Evolutionary conservation across 2,797 vertebrate genomes (phyloP), one percentile per base, ranked within the genome.

Genomic region (Acipenser oxyrinchus): DNA sequence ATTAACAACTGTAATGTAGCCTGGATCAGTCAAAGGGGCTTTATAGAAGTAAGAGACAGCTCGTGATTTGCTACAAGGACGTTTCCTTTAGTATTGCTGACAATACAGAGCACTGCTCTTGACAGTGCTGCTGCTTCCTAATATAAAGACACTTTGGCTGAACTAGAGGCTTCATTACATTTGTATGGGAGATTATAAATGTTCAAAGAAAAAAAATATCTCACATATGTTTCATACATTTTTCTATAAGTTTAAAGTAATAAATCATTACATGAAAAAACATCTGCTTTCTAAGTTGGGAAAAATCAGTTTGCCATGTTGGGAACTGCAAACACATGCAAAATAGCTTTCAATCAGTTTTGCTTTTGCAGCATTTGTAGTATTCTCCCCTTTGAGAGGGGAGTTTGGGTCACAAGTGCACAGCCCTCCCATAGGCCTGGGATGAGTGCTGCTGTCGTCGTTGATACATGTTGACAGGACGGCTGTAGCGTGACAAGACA

Each of bases 401-500:
- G 10, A 65, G 51, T 55, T 15, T 37, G n/a, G 8, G 13, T 51
- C 62, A 51, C 15, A 15, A 12, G 13, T 6, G 15, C 15, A 18
- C 15, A 18, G 10, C 12, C 6, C 8, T 18, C 51, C 10, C 13
- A 52, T 8, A 6, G 23, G 7, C 15, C 11, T 58, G 6, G 13
- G 49, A 7, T 8, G 70, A 72, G 72, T 79, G 9, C 66, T 15
- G 67, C 65, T 70, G 71, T 81, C 82, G 83, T 74, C 64, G 75
- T 76, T 84, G 82, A 84, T 84, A 75, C 81, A 74, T 76, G 77
- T 72, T 85, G 83, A 82, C 70, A 77, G 78, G 82, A 70, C 67
- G 75, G 81, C 80, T 82, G 78, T 80, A 83, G 83, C 81, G 83
- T 84, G 81, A 88, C 82, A 80, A 80, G 79, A 87, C 80, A 83